Base-by-base conservation (phyloP, 2,113 vertebrate genomes). In the Spermophilus dauricus region DNA sequence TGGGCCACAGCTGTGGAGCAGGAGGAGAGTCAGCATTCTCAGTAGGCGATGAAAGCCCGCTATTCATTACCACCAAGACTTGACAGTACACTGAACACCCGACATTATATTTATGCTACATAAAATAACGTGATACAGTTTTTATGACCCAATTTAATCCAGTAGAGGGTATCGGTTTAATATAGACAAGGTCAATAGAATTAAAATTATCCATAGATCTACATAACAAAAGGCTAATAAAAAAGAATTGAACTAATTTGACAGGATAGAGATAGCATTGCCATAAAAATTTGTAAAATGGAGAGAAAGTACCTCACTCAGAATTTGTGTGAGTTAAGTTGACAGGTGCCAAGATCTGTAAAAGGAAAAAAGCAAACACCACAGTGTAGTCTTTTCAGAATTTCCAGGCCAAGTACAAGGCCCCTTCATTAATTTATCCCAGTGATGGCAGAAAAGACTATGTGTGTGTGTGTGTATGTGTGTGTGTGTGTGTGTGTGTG, bases 161-260 rank as follows among this genome's bases (percentile, higher is more conserved):
- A 96, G 89, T 90, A 92, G 95, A 97, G 97, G 96, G 67, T 97
- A 97, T 97, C 61, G 0, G 9, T 95, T 97, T 97, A 97, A 96
- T 98, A 97, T 95, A 97, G 97, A 96, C 97, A 96, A 98, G 94
- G 98, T 96, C 97, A 97, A 97, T 94, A 97, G 97, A 97, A 96
- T 96, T 97, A 97, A 97, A 96, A 95, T 97, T 92, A 95, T 90
- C 96, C 93, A 90, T 97, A 97, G 72, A 96, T 95, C 94, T 87
- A 87, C 63, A 82, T 94, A 92, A 92, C 94, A 94, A 96, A 96
- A 85, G 76, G 81, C 89, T 75, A 63, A 82, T 95, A 92, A 90
- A 97, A 80, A 45, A 51, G 80, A 73, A 88, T 58, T 77, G 90
- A 17, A 3, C 95, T 97, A 92, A 97, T 97, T 96, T 97, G 96